A percentile compares a stretch with the other conserved stretches of the same genome.
phyloP scores from a whole-genome alignment of 2,113 vertebrate genomes.

The Pterocles burchelli region DNA sequence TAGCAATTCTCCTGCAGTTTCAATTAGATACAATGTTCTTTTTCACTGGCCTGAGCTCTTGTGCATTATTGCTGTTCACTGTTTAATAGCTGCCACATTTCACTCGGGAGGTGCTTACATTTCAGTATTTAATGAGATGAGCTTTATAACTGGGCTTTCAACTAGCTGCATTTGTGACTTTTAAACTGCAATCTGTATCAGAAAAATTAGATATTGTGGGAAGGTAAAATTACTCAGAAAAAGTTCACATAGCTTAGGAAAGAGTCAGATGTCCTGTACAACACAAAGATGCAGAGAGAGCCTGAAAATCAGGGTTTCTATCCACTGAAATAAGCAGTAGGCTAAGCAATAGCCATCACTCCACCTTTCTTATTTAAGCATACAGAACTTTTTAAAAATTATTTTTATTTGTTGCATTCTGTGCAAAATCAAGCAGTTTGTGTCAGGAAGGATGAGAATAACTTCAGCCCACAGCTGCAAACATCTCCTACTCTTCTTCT shows the following conservation, averaged over 20 bases:
- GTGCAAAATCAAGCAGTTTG: neutral
- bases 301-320: neutral
- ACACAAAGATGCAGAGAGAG: neutral
- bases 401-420: neutral
- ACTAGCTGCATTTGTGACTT: neutral
- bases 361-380: neutral
- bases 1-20: slow-evolving; percentile 6
- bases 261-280: neutral
- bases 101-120: neutral
- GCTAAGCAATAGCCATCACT: neutral
- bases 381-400: neutral
- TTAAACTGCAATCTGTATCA: neutral
- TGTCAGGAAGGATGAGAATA: neutral
- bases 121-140: slow-evolving; percentile 4
- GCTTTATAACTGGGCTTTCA: neutral
- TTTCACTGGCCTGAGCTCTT: neutral
- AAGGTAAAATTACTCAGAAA: neutral
- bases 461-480: neutral
- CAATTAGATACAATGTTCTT: slow-evolving; percentile 2
- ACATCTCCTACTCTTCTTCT: neutral
- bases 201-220: neutral
- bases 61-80: neutral
- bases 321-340: neutral
- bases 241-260: neutral
- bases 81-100: slow-evolving; percentile 18